These are phyloP conservation scores for Teleiodes luculella DNA, from an alignment of 2,888 invertebrate species.

Conservation along the genomic window DNA sequence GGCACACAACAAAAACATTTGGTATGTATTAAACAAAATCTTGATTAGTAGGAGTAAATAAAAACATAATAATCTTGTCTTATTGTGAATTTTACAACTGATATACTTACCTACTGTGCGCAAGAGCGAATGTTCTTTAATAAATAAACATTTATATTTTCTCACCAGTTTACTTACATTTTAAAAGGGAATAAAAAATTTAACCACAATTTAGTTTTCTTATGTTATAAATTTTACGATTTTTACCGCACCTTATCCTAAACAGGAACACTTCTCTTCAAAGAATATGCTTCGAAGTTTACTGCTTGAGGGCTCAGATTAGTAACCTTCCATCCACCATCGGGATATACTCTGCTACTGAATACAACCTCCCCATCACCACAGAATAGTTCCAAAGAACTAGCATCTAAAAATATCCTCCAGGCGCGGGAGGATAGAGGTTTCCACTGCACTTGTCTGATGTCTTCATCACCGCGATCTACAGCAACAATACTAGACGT, in stretches of 20 bases:
- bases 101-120: no score
- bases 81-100: no score
- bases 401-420: slow-evolving; percentile 64
- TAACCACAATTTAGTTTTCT: no score
- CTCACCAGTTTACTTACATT: no score
- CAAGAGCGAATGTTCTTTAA: no score
- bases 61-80: no score
- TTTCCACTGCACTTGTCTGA: slow-evolving; percentile 62
- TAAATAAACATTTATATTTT: no score
- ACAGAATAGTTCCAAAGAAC: slow-evolving; percentile 66
- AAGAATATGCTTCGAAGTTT: slow-evolving; percentile 45
- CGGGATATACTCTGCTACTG: slow-evolving; percentile 59
- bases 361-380: slow-evolving; percentile 71
- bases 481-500: background rate
- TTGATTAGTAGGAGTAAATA: no score
- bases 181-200: no score
- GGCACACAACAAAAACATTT: background rate
- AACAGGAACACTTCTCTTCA: slow-evolving; percentile 53
- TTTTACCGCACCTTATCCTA: no score
- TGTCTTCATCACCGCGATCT: slow-evolving; percentile 39
- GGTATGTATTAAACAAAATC: no score
- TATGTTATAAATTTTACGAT: no score
- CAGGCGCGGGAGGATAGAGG: slow-evolving; percentile 43
- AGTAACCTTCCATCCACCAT: slow-evolving; percentile 55
- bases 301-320: slow-evolving; percentile 51